Evolutionary conservation across 1,140 invertebrate genomes (phyloP), one percentile per base, ranked within the genome.

Genomic region (Cherax destructor): DNA sequence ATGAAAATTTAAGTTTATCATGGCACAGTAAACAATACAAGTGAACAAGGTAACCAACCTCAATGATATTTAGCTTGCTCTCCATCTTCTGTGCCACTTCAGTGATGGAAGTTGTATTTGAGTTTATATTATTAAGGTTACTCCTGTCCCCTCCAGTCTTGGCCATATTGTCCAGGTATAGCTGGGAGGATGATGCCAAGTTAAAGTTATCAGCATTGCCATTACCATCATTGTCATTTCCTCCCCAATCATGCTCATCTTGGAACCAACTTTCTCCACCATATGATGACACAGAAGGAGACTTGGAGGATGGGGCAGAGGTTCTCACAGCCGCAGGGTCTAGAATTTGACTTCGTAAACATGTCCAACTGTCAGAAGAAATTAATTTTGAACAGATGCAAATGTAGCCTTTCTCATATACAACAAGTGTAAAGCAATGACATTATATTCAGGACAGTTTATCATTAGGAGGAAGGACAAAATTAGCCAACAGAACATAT

Each of bases 161-260:
- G 24, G 87, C 59, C 81, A 92, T 90, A 50, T 88, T 86, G 47
- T 90, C 87, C 16, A 88, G 72, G 49, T 92, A 87, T 18, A 86
- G 49, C 85, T 89, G 86, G 0, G 85, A 89, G 2, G 88, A 92
- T 6, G 86, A 87, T 6, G 52, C 83, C 16, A 85, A 69, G 83
- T 72, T 89, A 4, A 30, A 85, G 61, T 92, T 76, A 65, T 92
- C 84, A 18, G 94, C 87, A 94, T 96, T 96, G 41, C 96, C 87
- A 85, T 91, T 92, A 21, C 81, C 86, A 74, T 91, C 95, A 61
- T 96, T 96, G 93, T 95, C 95, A 92, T 96, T 95, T 89, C 94
- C 94, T 59, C 95, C 96, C 96, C 96, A 97, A 92, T 97, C 96
- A 94, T 97, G 96, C 0, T 96, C 96, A 92, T 96, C 96, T n/a